These are phyloP conservation scores for Gastrophryne carolinensis DNA, from an alignment of 2,797 vertebrate genomes.

Conservation along the genomic window DNA sequence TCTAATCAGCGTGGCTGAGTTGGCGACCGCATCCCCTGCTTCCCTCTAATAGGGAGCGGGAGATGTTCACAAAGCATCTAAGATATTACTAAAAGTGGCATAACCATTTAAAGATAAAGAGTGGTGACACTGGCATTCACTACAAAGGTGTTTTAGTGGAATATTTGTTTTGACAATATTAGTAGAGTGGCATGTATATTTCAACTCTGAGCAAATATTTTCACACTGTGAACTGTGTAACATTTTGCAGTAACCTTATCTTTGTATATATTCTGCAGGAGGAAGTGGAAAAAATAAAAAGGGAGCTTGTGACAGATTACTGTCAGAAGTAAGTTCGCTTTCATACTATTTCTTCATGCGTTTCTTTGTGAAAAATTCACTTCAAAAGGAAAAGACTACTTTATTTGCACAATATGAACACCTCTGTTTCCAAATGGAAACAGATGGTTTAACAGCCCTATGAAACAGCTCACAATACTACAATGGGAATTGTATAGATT, in stretches of 20 bases:
- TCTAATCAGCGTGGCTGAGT: too few species aligned
- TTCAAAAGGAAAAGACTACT: too few species aligned
- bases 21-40: too few species aligned
- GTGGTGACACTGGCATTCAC: neutral
- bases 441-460: too few species aligned
- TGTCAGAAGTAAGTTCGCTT: constrained; percentile 66
- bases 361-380: too few species aligned
- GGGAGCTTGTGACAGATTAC: constrained; percentile 70
- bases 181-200: neutral
- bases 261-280: constrained; percentile 61
- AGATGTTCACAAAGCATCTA: too few species aligned
- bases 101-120: neutral
- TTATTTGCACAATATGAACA: too few species aligned
- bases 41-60: too few species aligned
- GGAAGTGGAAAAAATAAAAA: constrained; percentile 69
- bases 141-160: neutral
- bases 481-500: too few species aligned
- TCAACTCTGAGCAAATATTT: neutral
- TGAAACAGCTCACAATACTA: too few species aligned
- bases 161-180: neutral
- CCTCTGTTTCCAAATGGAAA: too few species aligned
- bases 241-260: neutral
- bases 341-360: neutral
- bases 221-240: neutral
- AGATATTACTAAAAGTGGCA: too few species aligned